A percentile compares a stretch with the other conserved stretches of the same genome.
phyloP scores from a whole-genome alignment of 2,797 vertebrate genomes.

The Muraenolepis orangiensis region DNA sequence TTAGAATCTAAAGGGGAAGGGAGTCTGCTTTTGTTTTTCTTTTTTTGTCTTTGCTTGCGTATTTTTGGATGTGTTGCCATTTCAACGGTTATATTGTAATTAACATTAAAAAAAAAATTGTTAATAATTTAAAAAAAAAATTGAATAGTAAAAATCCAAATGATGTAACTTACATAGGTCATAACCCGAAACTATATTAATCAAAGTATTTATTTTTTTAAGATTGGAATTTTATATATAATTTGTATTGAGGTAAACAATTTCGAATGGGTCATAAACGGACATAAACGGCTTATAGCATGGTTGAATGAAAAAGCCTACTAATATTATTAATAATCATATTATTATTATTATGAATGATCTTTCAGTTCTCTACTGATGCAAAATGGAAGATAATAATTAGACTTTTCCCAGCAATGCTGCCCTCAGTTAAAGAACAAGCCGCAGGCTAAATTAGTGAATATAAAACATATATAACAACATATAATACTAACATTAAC shows the following conservation, averaged over 20 bases:
- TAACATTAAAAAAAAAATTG: background rate
- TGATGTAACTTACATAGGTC: background rate
- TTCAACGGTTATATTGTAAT: background rate
- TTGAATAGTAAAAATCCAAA: background rate
- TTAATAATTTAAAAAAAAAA: background rate
- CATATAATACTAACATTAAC: no score
- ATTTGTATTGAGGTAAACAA: background rate
- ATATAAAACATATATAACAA: constrained; percentile 22
- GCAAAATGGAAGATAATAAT: constrained; percentile 21
- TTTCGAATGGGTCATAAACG: background rate
- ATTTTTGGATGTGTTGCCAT: background rate
- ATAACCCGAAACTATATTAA: background rate
- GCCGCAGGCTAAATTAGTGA: constrained; percentile 10
- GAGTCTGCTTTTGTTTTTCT: background rate
- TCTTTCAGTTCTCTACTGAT: background rate
- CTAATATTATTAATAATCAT: background rate
- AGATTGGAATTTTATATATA: background rate
- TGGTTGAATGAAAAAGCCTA: background rate
- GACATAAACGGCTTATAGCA: background rate
- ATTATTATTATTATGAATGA: background rate
- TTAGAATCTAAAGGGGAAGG: background rate
- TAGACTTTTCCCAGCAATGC: constrained; percentile 35
- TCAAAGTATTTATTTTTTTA: background rate
- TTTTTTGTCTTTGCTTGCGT: no score
- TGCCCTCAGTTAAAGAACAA: constrained; percentile 12